These are phyloP conservation scores for Drosophila neonasuta DNA, from an alignment of 2,888 invertebrate genomes.

Conservation along the genomic window DNA sequence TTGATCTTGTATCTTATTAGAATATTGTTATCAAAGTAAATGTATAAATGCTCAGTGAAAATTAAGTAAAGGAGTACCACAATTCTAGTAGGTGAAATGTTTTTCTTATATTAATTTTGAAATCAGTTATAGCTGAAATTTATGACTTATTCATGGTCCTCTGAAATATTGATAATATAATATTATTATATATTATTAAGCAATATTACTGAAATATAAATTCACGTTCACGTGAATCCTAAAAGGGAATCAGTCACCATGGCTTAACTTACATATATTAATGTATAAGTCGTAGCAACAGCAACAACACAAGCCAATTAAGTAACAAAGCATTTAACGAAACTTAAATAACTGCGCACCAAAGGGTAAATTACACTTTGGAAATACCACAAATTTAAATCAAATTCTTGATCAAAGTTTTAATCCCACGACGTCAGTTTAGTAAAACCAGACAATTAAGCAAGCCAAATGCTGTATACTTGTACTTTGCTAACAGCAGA, in stretches of 20 bases:
- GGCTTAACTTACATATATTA: constrained; percentile 50
- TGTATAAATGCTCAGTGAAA: too few species aligned
- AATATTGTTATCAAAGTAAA: too few species aligned
- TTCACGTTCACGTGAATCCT: too few species aligned
- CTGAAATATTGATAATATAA: too few species aligned
- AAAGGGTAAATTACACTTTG: constrained; percentile 44
- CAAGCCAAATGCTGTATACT: constrained; percentile 66
- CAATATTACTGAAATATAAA: too few species aligned
- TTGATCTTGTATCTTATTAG: too few species aligned
- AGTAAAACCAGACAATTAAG: constrained; percentile 69
- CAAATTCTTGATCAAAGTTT: constrained; percentile 71
- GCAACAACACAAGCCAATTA: constrained; percentile 51
- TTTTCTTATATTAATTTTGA: too few species aligned
- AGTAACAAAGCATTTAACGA: constrained; percentile 64
- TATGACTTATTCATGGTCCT: too few species aligned
- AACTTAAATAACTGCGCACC: constrained; percentile 44
- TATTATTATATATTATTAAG: too few species aligned
- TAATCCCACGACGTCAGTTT: constrained; percentile 73
- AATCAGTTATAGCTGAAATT: too few species aligned
- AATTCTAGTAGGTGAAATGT: too few species aligned
- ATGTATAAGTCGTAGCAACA: constrained; percentile 47
- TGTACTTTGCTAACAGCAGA: constrained; percentile 39
- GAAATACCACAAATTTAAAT: constrained; percentile 68
- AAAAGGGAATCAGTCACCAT: constrained; percentile 21
- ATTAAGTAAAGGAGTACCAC: too few species aligned